Conservation (phyloP, 2,797 vertebrate genomes). For the Loris lydekkerianus region DNA sequence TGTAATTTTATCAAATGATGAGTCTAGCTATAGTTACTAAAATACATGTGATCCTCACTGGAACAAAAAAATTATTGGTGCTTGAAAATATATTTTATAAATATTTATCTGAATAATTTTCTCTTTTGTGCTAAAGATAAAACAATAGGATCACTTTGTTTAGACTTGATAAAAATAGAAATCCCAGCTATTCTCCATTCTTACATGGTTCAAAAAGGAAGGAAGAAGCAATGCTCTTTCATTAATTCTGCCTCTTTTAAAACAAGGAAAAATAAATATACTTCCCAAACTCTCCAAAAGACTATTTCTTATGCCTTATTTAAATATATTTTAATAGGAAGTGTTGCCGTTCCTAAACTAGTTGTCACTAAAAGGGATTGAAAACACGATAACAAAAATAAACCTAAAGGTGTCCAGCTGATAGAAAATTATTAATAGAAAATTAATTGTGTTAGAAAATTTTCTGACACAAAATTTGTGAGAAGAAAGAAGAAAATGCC, state of each 20-base stretch:
- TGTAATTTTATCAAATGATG: neutral
- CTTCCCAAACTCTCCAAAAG: neutral
- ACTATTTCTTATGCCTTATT: neutral
- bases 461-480: neutral
- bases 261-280: neutral
- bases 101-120: neutral
- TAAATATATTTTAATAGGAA: neutral
- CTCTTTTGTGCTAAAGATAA: neutral
- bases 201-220: neutral
- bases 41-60: neutral
- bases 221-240: neutral
- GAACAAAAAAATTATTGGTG: neutral
- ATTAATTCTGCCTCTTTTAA: neutral
- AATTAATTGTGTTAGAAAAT: neutral
- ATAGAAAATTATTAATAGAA: too few species aligned
- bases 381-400: neutral
- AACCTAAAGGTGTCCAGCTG: neutral
- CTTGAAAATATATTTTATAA: neutral
- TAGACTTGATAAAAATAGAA: neutral
- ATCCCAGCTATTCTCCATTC: neutral
- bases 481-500: neutral
- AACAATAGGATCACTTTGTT: neutral
- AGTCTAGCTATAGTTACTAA: neutral
- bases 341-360: neutral
- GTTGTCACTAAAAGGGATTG: neutral